Evolutionary conservation across 1,140 invertebrate species (phyloP).

Genomic region (Pachyrhynchus sulphureomaculatus): DNA sequence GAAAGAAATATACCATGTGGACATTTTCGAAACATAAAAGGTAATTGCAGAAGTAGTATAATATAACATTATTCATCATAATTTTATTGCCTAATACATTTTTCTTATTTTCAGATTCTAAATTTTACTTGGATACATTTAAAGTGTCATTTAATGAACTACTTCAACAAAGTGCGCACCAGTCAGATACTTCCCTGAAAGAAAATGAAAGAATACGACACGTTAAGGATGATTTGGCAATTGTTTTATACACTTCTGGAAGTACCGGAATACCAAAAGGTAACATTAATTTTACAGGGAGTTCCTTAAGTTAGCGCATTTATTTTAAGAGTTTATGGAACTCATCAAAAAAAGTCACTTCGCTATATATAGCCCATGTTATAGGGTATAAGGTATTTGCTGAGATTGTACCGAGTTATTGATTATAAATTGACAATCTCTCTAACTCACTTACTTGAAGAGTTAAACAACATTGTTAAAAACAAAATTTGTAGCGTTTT

Average conservation of each 20-base stretch:
- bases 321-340: background rate
- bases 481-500: too few relatives aligned
- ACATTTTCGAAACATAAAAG: too few relatives aligned
- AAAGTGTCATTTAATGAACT: slow-evolving; percentile 39
- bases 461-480: too few relatives aligned
- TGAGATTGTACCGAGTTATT: too few relatives aligned
- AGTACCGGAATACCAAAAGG: slow-evolving; percentile 92
- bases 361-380: too few relatives aligned
- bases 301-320: background rate
- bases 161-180: slow-evolving; percentile 24
- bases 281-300: too few relatives aligned
- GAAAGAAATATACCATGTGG: too few relatives aligned
- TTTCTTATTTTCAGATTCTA: slow-evolving; percentile 30
- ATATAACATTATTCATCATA: background rate
- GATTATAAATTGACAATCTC: too few relatives aligned
- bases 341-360: too few relatives aligned
- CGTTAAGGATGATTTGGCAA: slow-evolving; percentile 60
- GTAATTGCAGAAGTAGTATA: too few relatives aligned
- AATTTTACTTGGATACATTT: slow-evolving; percentile 36
- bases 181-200: slow-evolving; percentile 25
- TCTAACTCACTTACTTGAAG: too few relatives aligned
- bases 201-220: slow-evolving; percentile 43
- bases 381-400: too few relatives aligned
- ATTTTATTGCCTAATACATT: background rate
- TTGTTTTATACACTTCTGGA: slow-evolving; percentile 89